Conservation (phyloP, 2,113 vertebrate species). For the Sinocyclocheilus rhinocerous region DNA sequence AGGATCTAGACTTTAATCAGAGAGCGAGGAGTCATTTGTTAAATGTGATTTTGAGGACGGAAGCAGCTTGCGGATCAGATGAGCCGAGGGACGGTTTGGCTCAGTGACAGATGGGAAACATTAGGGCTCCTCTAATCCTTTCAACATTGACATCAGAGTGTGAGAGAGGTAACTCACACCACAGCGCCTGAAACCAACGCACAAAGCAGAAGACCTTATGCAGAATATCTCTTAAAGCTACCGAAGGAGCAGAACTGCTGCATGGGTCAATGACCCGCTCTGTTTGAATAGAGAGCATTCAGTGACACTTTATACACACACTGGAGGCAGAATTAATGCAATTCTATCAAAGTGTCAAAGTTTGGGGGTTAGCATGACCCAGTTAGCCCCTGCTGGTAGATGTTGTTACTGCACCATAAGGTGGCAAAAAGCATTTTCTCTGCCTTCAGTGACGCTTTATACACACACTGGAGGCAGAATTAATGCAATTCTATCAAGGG, state of each 20-base stretch:
- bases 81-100: slow-evolving; percentile 55
- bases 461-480: slow-evolving; percentile 15
- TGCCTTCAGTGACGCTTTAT: slow-evolving; percentile 8
- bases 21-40: slow-evolving; percentile 44
- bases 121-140: slow-evolving; percentile 62
- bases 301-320: slow-evolving; percentile 17
- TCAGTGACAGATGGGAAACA: slow-evolving; percentile 59
- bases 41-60: slow-evolving; percentile 48
- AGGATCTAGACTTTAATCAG: slow-evolving; percentile 19
- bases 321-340: slow-evolving; percentile 25
- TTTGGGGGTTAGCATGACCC: neutral
- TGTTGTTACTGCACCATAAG: neutral
- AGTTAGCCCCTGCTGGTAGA: neutral
- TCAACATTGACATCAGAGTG: slow-evolving; percentile 61
- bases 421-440: neutral
- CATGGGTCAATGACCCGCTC: neutral
- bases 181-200: slow-evolving; percentile 14
- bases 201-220: slow-evolving; percentile 37
- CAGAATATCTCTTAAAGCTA: slow-evolving; percentile 4
- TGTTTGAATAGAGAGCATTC: slow-evolving; percentile 29
- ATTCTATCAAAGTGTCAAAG: slow-evolving; percentile 9
- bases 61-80: slow-evolving; percentile 45
- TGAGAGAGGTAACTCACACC: slow-evolving; percentile 56
- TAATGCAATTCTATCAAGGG: slow-evolving; percentile 26
- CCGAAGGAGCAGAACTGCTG: neutral